Conservation (phyloP, 2,797 vertebrate genomes). For the Pteropus rufus region DNA sequence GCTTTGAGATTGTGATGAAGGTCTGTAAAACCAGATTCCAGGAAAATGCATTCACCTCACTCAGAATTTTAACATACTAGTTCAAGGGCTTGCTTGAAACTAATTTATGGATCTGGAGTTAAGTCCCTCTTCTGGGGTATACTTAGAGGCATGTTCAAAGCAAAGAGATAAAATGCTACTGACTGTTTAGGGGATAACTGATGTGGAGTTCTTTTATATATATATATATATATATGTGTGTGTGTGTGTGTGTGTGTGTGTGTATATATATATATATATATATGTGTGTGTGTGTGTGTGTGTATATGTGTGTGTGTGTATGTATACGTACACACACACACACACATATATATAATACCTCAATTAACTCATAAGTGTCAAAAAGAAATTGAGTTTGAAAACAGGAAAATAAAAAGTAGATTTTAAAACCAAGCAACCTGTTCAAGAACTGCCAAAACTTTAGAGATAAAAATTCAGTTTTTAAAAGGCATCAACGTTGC, state of each 20-base stretch:
- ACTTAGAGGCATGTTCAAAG: background rate
- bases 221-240: too few relatives aligned
- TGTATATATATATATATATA: too few relatives aligned
- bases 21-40: background rate
- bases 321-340: too few relatives aligned
- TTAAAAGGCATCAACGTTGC: background rate
- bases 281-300: too few relatives aligned
- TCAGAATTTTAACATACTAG: background rate
- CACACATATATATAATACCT: background rate
- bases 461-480: background rate
- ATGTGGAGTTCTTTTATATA: too few relatives aligned
- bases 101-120: background rate
- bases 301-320: too few relatives aligned
- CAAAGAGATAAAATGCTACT: background rate
- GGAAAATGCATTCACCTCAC: background rate
- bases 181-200: background rate
- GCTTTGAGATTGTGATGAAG: background rate
- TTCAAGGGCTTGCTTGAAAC: background rate
- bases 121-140: background rate
- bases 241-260: too few relatives aligned
- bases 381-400: background rate
- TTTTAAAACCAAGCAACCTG: background rate
- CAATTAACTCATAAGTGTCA: background rate
- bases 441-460: background rate
- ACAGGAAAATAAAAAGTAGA: constrained; percentile 4